Evolutionary conservation across 2,797 vertebrate species (phyloP).

Genomic region (Mus minutoides): DNA sequence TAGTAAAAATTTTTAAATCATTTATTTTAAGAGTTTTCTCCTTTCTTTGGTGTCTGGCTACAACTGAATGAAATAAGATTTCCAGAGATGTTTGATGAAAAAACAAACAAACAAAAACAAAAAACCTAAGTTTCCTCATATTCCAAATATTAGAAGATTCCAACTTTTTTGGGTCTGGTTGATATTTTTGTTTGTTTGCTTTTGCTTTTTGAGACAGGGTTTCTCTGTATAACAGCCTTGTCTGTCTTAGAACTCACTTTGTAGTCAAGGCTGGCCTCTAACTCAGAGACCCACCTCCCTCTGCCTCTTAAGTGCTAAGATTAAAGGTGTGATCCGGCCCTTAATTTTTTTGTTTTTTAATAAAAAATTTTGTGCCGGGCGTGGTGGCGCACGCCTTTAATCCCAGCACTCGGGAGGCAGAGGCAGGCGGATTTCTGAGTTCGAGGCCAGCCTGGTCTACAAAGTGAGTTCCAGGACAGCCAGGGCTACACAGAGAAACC

Average conservation of each 20-base stretch:
- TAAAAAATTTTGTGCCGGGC: background rate
- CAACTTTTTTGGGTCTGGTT: background rate
- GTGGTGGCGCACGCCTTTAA: too few species aligned
- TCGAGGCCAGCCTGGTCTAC: background rate
- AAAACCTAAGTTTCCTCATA: slow-evolving; percentile 46
- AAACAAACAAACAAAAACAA: background rate
- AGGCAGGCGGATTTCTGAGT: background rate
- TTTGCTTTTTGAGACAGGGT: background rate
- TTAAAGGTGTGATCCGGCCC: background rate
- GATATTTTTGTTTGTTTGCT: background rate
- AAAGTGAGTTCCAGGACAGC: background rate
- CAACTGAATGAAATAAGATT: background rate
- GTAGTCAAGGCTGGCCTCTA: background rate
- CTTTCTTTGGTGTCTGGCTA: slow-evolving; percentile 34
- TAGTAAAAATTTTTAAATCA: background rate
- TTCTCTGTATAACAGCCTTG: background rate
- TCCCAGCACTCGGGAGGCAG: background rate
- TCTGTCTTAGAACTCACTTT: background rate
- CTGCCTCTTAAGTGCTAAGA: background rate
- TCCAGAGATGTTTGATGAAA: slow-evolving; percentile 42
- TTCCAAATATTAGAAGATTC: slow-evolving; percentile 18
- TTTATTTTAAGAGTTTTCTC: slow-evolving; percentile 37
- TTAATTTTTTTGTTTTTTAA: background rate
- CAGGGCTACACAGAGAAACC: background rate
- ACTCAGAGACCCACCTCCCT: background rate